These are phyloP conservation scores for Cinclus cinclus DNA, from an alignment of 2,113 vertebrate genomes.

Conservation along the genomic window DNA sequence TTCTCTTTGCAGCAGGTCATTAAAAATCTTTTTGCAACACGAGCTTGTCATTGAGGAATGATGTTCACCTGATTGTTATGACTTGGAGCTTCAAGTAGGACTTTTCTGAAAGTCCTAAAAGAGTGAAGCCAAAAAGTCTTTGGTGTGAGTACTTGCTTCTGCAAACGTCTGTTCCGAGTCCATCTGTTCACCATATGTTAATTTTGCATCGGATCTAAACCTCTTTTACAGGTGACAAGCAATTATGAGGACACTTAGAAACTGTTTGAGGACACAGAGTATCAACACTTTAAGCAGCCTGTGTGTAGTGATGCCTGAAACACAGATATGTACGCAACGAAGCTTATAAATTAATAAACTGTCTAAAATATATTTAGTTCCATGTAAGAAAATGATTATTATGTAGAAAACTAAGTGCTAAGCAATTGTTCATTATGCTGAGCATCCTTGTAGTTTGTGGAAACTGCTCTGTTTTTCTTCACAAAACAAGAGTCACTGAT, in stretches of 20 bases:
- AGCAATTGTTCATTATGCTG: slow-evolving; percentile 55
- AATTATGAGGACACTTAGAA: slow-evolving; percentile 74
- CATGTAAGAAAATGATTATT: slow-evolving; percentile 52
- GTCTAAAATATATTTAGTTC: slow-evolving; percentile 70
- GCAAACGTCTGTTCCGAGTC: slow-evolving; percentile 68
- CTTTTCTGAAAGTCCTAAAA: slow-evolving; percentile 65
- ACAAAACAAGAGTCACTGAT: not conserved
- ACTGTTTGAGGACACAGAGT: slow-evolving; percentile 68
- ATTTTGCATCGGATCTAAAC: slow-evolving; percentile 70
- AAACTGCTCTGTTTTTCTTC: slow-evolving; percentile 1
- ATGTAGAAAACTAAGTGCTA: slow-evolving; percentile 47
- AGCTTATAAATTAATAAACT: slow-evolving; percentile 70
- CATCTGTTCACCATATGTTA: slow-evolving; percentile 77
- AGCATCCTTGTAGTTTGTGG: not conserved
- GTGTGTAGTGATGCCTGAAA: slow-evolving; percentile 53
- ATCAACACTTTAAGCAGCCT: slow-evolving; percentile 60
- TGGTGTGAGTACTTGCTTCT: slow-evolving; percentile 59
- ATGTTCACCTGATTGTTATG: slow-evolving; percentile 37
- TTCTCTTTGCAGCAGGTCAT: not conserved
- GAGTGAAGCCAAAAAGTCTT: slow-evolving; percentile 66
- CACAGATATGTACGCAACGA: slow-evolving; percentile 21
- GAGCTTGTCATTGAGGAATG: slow-evolving; percentile 47
- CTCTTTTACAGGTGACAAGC: slow-evolving; percentile 77
- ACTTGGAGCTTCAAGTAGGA: slow-evolving; percentile 47
- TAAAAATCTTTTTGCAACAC: not conserved